phyloP scores from a whole-genome alignment of 2,113 vertebrate species.

The Zosterops lateralis region DNA sequence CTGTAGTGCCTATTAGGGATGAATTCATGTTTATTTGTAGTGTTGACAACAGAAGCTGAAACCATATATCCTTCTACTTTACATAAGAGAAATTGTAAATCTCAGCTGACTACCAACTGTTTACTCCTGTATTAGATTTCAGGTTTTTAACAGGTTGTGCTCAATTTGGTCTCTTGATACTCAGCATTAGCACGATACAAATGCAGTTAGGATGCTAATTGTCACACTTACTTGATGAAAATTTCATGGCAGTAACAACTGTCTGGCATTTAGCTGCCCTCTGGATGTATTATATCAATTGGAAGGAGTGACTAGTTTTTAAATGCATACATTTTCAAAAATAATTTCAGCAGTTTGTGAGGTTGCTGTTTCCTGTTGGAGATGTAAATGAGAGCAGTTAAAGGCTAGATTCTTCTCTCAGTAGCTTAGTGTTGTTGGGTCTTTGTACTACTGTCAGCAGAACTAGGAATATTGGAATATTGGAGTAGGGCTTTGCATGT shows the following conservation, averaged over 20 bases:
- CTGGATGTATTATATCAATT: not conserved
- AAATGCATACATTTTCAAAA: not conserved
- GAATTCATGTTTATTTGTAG: constrained; percentile 31
- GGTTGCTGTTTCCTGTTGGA: not conserved
- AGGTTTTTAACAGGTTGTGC: not conserved
- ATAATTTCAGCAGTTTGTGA: not conserved
- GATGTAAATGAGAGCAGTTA: not conserved
- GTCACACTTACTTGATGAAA: not conserved
- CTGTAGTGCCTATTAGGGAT: constrained; percentile 1
- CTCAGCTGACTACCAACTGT: not conserved
- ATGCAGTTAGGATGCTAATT: constrained; percentile 18
- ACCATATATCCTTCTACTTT: not conserved
- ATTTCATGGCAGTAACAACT: not conserved
- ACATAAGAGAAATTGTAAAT: not conserved
- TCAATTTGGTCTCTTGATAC: not conserved
- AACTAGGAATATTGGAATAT: not conserved
- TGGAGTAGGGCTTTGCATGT: not conserved
- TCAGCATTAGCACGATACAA: not conserved
- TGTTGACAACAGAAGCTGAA: not conserved
- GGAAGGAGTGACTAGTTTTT: not conserved
- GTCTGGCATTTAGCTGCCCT: not conserved
- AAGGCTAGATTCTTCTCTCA: not conserved
- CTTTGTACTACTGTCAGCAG: not conserved
- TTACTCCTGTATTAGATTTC: not conserved
- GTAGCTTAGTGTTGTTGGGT: not conserved